phyloP scores from a whole-genome alignment of 2,113 vertebrate species.

The Pungitius pungitius region DNA sequence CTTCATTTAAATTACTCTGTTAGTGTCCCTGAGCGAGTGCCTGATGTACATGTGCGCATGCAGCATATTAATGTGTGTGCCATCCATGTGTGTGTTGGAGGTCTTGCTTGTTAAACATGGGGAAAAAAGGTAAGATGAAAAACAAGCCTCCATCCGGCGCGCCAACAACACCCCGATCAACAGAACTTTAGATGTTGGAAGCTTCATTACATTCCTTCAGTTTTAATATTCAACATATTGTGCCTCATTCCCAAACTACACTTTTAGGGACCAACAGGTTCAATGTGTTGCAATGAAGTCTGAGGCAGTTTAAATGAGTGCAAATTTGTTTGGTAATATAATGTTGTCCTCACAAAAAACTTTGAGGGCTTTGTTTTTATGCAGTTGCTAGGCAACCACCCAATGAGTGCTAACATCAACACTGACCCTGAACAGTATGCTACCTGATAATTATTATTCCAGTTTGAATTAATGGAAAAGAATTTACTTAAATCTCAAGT shows the following conservation, averaged over 20 bases:
- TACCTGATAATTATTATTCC: background rate
- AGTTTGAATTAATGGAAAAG: background rate
- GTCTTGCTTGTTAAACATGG: background rate
- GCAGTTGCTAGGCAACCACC: background rate
- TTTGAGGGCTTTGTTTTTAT: no score
- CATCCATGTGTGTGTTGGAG: background rate
- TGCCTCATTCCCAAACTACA: background rate
- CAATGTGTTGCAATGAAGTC: background rate
- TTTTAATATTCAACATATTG: background rate
- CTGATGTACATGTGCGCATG: conserved; percentile 5
- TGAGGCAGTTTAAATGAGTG: background rate
- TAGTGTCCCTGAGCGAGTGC: conserved; percentile 6
- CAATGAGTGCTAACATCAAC: background rate
- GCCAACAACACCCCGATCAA: background rate
- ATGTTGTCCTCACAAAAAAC: background rate
- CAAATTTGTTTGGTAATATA: background rate
- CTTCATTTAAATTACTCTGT: conserved; percentile 28
- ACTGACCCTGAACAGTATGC: background rate
- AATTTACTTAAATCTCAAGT: background rate
- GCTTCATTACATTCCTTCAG: background rate
- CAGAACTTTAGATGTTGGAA: background rate
- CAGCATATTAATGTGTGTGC: conserved; percentile 17
- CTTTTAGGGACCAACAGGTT: background rate
- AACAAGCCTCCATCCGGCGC: no score
- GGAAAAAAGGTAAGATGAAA: background rate